phyloP scores from a whole-genome alignment of 2,888 invertebrate genomes.

The Strigamia transsilvanica region DNA sequence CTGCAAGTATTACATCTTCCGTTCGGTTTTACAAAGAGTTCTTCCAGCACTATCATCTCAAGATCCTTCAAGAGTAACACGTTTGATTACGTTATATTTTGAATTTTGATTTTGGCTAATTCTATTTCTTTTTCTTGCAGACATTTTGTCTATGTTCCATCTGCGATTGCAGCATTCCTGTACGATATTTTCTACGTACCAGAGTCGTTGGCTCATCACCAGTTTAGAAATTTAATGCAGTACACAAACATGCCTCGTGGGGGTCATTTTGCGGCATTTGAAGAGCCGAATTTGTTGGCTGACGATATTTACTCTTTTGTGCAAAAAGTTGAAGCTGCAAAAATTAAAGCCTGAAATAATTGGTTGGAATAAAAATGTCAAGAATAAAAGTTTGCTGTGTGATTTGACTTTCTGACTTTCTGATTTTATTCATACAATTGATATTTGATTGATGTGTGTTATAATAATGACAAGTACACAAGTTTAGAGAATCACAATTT shows the following conservation, averaged over 20 bases:
- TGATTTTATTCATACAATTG: too few species aligned
- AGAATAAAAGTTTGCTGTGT: too few species aligned
- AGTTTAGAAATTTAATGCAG: constrained; percentile 74
- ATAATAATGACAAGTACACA: too few species aligned
- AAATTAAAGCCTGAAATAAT: not conserved
- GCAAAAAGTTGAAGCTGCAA: constrained; percentile 57
- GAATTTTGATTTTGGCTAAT: not conserved
- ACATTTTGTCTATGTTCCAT: constrained; percentile 74
- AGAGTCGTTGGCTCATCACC: constrained; percentile 70
- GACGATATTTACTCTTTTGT: constrained; percentile 72
- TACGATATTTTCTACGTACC: constrained; percentile 73
- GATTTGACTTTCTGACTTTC: too few species aligned
- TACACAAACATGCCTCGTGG: constrained; percentile 74
- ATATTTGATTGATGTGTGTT: too few species aligned
- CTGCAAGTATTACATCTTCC: constrained; percentile 62
- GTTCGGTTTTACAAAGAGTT: constrained; percentile 55
- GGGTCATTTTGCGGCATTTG: constrained; percentile 88
- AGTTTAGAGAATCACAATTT: too few species aligned
- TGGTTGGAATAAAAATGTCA: too few species aligned
- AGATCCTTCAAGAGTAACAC: not conserved
- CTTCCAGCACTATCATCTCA: not conserved
- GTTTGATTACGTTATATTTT: not conserved
- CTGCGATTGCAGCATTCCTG: constrained; percentile 78
- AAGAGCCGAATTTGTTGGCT: constrained; percentile 76
- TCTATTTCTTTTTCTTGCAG: constrained; percentile 65